phyloP scores from a whole-genome alignment of 1,140 invertebrate species.

The Tetramorium alpestre region DNA sequence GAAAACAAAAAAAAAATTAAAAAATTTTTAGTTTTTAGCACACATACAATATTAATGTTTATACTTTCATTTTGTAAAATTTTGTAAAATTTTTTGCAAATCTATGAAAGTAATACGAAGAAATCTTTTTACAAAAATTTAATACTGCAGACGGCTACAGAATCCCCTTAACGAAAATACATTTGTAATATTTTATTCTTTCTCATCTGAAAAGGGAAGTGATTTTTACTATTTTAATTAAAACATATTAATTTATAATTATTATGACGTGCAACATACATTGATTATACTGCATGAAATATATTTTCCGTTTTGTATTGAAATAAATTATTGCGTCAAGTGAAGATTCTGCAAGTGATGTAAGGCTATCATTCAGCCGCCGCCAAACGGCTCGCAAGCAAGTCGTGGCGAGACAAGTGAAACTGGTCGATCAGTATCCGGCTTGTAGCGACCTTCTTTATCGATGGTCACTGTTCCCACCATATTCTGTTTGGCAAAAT shows the following conservation, averaged over 20 bases:
- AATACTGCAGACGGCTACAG: too few relatives aligned
- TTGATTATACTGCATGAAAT: too few relatives aligned
- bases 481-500: neutral
- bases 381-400: constrained; percentile 7
- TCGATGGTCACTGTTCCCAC: constrained; percentile 12
- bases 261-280: neutral
- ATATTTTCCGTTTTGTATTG: neutral
- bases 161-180: neutral
- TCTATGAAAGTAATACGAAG: too few relatives aligned
- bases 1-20: too few relatives aligned
- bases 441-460: constrained; percentile 42
- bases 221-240: neutral
- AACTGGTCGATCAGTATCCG: constrained; percentile 44
- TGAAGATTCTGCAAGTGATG: constrained; percentile 7
- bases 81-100: too few relatives aligned
- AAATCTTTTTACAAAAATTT: too few relatives aligned
- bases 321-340: too few relatives aligned
- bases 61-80: too few relatives aligned
- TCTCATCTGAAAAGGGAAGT: neutral
- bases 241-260: neutral
- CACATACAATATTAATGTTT: too few relatives aligned
- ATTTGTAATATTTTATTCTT: neutral
- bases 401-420: neutral
- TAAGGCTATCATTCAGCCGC: constrained; percentile 24
- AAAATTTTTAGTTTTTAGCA: too few relatives aligned